Conservation (phyloP, 1,140 invertebrate species). For the Caenorhabditis elegans region WBcel235 BX284603.4:9445001-9445500, state of each 20-base stretch:
- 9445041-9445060: not conserved
- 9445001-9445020: not conserved
- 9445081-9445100: not conserved
- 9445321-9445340: too few species aligned
- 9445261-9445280: not conserved
- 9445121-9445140: not conserved
- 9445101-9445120: not conserved
- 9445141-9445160: not conserved
- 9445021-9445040: not conserved
- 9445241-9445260: not conserved
- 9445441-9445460: too few species aligned
- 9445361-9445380: too few species aligned
- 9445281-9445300: not conserved
- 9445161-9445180: constrained; percentile 6
- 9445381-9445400: too few species aligned
- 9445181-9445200: constrained; percentile 12
- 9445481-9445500: too few species aligned
- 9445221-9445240: not conserved
- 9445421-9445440: too few species aligned
- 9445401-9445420: too few species aligned
- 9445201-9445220: not conserved
- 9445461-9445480: too few species aligned
- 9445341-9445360: too few species aligned
- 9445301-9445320: too few species aligned
- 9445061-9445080: not conserved